phyloP scores from a whole-genome alignment of 2,888 invertebrate genomes.

The Ashinkailepas kermadecensis region DNA sequence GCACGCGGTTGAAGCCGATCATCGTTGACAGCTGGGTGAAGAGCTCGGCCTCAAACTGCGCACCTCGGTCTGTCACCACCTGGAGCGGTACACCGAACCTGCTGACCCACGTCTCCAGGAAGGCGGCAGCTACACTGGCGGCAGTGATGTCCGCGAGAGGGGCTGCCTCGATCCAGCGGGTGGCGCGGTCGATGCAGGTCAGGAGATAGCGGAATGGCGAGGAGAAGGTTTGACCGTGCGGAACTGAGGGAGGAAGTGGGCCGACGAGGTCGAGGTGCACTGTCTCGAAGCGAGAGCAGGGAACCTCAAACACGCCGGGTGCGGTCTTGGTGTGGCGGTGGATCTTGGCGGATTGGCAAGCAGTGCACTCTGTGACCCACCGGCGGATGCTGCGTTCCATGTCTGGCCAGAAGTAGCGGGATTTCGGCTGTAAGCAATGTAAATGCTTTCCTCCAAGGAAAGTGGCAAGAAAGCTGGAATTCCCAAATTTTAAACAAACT shows the following conservation, averaged over 20 bases:
- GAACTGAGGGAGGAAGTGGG: background rate
- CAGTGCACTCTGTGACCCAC: background rate
- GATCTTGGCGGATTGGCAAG: background rate
- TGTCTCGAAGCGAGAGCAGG: background rate
- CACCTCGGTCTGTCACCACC: slow-evolving; percentile 38
- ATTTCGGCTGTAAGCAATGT: no score
- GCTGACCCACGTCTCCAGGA: background rate
- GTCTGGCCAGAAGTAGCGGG: background rate
- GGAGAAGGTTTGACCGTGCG: background rate
- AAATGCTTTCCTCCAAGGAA: no score
- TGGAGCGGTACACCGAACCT: background rate
- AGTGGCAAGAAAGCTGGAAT: no score
- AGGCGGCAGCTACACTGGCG: background rate
- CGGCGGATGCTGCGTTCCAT: background rate
- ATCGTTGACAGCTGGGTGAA: slow-evolving; percentile 35
- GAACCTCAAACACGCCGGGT: background rate
- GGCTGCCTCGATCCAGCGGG: background rate
- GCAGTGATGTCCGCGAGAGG: background rate
- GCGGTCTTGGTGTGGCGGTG: background rate
- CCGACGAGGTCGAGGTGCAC: background rate
- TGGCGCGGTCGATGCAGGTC: background rate
- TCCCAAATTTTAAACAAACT: no score
- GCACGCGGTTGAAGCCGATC: slow-evolving; percentile 25
- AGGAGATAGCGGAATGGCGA: background rate
- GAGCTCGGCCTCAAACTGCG: slow-evolving; percentile 36